These are phyloP conservation scores for Struthidea cinerea DNA, from an alignment of 2,113 vertebrate genomes.

Conservation along the genomic window DNA sequence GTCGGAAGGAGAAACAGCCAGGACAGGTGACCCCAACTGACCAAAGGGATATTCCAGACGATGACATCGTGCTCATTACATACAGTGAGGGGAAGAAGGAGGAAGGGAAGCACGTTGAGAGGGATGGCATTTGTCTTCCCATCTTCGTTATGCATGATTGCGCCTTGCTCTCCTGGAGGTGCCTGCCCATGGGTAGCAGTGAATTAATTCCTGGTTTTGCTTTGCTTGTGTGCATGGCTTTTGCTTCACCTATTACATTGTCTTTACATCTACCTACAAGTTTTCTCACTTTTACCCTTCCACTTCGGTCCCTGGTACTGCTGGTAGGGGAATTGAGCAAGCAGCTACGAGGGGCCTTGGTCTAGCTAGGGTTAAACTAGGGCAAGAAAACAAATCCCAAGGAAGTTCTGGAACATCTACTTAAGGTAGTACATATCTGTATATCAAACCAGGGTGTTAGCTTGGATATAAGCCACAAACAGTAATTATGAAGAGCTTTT, in stretches of 20 bases:
- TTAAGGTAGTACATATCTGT: neutral
- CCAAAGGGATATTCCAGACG: neutral
- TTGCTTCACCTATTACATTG: neutral
- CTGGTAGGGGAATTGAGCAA: neutral
- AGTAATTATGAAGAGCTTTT: neutral
- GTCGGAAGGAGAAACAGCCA: neutral
- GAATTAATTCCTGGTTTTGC: neutral
- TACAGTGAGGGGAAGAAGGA: neutral
- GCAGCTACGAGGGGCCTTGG: rapidly evolving
- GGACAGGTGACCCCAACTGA: neutral
- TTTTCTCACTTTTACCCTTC: neutral
- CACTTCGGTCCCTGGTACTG: neutral
- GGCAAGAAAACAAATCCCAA: neutral
- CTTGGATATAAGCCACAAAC: neutral
- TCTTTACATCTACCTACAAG: neutral
- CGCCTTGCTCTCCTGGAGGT: neutral
- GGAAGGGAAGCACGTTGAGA: rapidly evolving
- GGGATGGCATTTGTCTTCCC: neutral
- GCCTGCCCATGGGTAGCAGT: neutral
- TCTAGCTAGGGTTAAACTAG: neutral
- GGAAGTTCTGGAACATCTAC: neutral
- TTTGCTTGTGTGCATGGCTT: neutral
- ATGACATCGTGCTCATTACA: neutral
- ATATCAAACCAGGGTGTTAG: neutral
- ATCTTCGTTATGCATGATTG: rapidly evolving